Evolutionary conservation across 2,797 vertebrate species (phyloP), one percentile per base, ranked within the genome.

Genomic region (Pagetopsis macropterus): DNA sequence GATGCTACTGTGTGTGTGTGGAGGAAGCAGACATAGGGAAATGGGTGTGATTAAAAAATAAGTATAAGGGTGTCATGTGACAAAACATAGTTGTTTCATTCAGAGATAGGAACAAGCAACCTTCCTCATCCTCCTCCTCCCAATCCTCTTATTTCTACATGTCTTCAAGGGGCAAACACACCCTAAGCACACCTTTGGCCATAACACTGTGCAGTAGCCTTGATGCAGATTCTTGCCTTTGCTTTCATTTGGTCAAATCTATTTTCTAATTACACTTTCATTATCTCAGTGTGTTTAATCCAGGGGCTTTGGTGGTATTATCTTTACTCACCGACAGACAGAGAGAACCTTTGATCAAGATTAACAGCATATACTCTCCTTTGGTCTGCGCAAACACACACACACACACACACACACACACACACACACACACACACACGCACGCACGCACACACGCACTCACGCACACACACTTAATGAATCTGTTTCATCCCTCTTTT

Each of bases 231-330:
- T 77, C 63, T 77, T 46, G 55, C 79, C 62, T 77, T 65, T 56
- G 71, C 78, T 52, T 83, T 90, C 72, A 87, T 89, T 88, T 85
- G 83, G 81, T 84, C 74, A 83, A 72, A 82, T 79, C 65, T 85
- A 83, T 83, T 82, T 83, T 75, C 75, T 88, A 89, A 91, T 92
- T 88, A 85, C 75, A 54, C 62, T 88, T 85, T 84, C 67, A 87
- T 90, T 86, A 82, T 82, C 75, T 68, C 61, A 9, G 60, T 19
- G 52, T 77, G 72, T 79, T 82, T 78, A 90, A 84, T 88, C 88
- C 83, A 78, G 82, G 79, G 86, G 85, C 79, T 90, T 89, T 85
- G 71, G 59, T 45, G 21, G 84, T 61, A 87, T 89, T 89, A 85
- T 81, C 78, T 84, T 84, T 76, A 77, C 81, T 86, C 79, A 70